phyloP scores from a whole-genome alignment of 1,140 invertebrate genomes.

The Zaprionus vittiger region DNA sequence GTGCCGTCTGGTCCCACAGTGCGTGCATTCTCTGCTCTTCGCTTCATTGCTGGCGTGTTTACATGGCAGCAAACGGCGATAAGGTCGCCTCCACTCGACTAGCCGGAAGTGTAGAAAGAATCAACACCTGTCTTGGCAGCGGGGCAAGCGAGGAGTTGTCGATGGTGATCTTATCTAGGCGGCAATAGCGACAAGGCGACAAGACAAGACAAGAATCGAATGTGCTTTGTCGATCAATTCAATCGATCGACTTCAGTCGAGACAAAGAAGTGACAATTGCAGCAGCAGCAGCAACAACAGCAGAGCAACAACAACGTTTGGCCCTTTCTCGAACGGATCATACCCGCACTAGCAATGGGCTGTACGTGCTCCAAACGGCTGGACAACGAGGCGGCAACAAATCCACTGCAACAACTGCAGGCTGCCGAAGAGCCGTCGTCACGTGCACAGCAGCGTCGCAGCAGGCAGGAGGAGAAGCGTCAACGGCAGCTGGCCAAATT shows the following conservation, averaged over 20 bases:
- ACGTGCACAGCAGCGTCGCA: constrained; percentile 28
- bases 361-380: constrained; percentile 65
- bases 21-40: constrained; percentile 2
- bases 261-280: constrained; percentile 4
- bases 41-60: constrained; percentile 20
- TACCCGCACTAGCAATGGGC: constrained; percentile 54
- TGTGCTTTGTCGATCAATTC: constrained; percentile 17
- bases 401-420: constrained; percentile 62
- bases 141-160: background rate
- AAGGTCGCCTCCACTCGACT: constrained; percentile 17
- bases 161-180: constrained; percentile 31
- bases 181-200: background rate
- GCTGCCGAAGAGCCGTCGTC: constrained; percentile 32
- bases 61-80: constrained; percentile 14
- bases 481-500: constrained; percentile 60
- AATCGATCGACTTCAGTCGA: constrained; percentile 40
- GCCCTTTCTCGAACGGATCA: background rate
- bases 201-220: constrained; percentile 21
- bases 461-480: constrained; percentile 66
- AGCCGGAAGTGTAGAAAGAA: constrained; percentile 44
- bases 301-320: too few species aligned
- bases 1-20: constrained; percentile 12
- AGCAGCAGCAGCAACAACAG: background rate
- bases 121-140: constrained; percentile 20
- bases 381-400: constrained; percentile 33